A percentile compares a stretch with the other conserved stretches of the same genome.
Evolutionary conservation across 2,888 invertebrate genomes (phyloP).

Genomic region (Masnerella sp.): DNA sequence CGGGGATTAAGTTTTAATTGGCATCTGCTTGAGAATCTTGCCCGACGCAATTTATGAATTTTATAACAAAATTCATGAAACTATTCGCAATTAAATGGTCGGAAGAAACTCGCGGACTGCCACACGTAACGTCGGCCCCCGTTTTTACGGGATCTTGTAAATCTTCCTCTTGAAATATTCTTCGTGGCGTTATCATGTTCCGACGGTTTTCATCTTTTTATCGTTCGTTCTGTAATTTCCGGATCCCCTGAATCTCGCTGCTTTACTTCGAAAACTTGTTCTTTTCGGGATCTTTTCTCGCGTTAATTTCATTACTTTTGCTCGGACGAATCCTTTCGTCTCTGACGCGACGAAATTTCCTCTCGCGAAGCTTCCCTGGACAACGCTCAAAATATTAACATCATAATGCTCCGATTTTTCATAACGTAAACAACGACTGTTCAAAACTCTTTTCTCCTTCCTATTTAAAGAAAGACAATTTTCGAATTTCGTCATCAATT

Average conservation of each 20-base stretch:
- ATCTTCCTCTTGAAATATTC: conserved; percentile 57
- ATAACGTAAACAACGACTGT: background rate
- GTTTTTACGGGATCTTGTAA: conserved; percentile 53
- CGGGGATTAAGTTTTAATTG: conserved; percentile 22
- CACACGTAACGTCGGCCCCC: conserved; percentile 41
- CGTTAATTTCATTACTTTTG: conserved; percentile 60
- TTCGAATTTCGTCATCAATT: too few species aligned
- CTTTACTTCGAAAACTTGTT: conserved; percentile 54
- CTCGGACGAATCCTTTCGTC: conserved; percentile 47
- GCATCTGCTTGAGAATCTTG: conserved; percentile 8
- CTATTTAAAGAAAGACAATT: too few species aligned
- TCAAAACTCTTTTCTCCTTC: too few species aligned
- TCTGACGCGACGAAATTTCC: conserved; percentile 37
- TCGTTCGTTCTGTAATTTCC: conserved; percentile 60
- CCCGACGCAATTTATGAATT: conserved; percentile 12
- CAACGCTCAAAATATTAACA: conserved; percentile 51
- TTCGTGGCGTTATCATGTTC: conserved; percentile 55
- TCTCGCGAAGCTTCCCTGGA: conserved; percentile 30
- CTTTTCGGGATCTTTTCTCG: conserved; percentile 53
- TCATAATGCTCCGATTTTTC: conserved; percentile 18
- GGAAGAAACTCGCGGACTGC: conserved; percentile 34
- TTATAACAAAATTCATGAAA: conserved; percentile 41
- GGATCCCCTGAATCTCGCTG: conserved; percentile 54
- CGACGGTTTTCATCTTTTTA: conserved; percentile 60
- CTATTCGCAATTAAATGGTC: conserved; percentile 41